Base-by-base conservation (phyloP, 2,888 invertebrate species). In the Mantis religiosa region DNA sequence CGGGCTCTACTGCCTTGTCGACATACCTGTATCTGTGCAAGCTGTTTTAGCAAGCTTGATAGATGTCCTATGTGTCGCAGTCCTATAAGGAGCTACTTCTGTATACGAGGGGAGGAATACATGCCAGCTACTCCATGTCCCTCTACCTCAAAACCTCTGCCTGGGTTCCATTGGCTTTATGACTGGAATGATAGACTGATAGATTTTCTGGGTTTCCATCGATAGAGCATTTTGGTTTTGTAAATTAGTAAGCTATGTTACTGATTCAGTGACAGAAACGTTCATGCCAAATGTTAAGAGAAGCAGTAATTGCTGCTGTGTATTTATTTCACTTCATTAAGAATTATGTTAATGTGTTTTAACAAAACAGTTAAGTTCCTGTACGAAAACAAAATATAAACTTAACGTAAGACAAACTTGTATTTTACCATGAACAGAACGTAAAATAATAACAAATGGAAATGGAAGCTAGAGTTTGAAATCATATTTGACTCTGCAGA, bases 61-160 rank as follows among this genome's bases (percentile, higher is more conserved):
- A 95, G 96, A 91, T 98, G 98, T 92, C 98, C 98, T 28, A 97
- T 98, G 94, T 98, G 98, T 93, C 95, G 98, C 90, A 96, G 97
- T 91, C 96, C 95, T 84, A 97, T 98, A 92, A 96, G 96, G 91
- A 96, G 96, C 92, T 97, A 97, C 94, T 98, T 98, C 94, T 96
- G 97, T 93, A 97, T 96, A 92, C 94, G 97, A 84, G 95, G 96
- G 91, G 97, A 97, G 91, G 97, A 97, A 89, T 97, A 97, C 93
- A 93, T 95, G 95, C 95, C 95, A 4, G 28, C 85, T 20, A 90
- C 89, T 9, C 88, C 89, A 1, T 83, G 89, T 15, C 82, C 89
- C 15, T 85, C 89, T 25, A 94, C 93, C 92, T 90, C 91, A 90
- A 93, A 93, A 91, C 92, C 93, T 91, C 41, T 92, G 92, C 91